Conservation (phyloP, 2,797 vertebrate species). For the Miichthys miiuy region DNA sequence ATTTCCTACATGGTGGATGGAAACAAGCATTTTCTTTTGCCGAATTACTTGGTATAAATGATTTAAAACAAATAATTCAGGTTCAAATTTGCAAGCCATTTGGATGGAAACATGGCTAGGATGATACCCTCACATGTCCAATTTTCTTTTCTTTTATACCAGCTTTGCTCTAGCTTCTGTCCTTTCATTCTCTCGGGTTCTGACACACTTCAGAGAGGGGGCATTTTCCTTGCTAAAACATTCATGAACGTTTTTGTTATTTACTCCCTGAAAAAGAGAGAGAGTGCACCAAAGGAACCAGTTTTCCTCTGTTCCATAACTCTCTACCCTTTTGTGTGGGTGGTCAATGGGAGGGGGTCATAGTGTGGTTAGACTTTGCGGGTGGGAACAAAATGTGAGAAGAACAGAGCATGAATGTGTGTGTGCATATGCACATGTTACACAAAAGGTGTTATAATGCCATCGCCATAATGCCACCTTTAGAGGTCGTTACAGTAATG, state of each 20-base stretch:
- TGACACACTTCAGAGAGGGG: conserved; percentile 73
- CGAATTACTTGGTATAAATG: too few relatives aligned
- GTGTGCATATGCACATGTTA: conserved; percentile 22
- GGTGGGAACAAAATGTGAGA: conserved; percentile 60
- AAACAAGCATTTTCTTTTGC: too few relatives aligned
- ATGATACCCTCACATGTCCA: neutral
- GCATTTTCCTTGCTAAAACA: conserved; percentile 74
- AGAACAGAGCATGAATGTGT: conserved; percentile 39
- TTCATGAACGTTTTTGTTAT: conserved; percentile 76
- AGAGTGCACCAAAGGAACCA: conserved; percentile 23
- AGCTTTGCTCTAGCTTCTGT: conserved; percentile 32
- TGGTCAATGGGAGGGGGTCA: conserved; percentile 56
- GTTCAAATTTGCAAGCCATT: too few relatives aligned
- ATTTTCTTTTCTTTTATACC: conserved; percentile 27
- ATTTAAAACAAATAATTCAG: too few relatives aligned
- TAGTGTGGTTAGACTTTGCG: conserved; percentile 50
- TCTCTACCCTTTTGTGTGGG: conserved; percentile 58
- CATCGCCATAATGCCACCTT: conserved; percentile 48
- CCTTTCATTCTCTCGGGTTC: conserved; percentile 60
- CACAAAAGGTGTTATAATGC: conserved; percentile 55
- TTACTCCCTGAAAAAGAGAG: conserved; percentile 57
- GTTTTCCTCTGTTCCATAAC: conserved; percentile 44
- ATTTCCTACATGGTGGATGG: too few relatives aligned
- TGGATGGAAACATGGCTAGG: too few relatives aligned
- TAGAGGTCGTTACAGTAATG: conserved; percentile 52